phyloP scores from a whole-genome alignment of 2,113 vertebrate genomes.

The Archocentrus centrarchus region DNA sequence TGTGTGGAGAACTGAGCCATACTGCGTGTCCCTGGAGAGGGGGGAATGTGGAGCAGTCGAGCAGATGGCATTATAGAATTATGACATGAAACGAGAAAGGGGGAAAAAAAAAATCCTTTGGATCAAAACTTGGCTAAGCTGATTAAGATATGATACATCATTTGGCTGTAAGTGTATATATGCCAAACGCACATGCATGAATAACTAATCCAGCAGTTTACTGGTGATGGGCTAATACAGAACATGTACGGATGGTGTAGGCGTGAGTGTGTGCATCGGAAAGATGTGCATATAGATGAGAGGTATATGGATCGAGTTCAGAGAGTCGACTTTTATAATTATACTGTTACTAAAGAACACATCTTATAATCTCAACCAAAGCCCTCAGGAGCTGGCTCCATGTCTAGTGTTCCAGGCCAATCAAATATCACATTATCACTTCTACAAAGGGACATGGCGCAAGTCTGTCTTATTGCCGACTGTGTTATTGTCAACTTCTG shows the following conservation, averaged over 20 bases:
- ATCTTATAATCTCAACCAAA: conserved; percentile 28
- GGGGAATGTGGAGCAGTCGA: conserved; percentile 49
- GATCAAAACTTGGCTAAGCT: conserved; percentile 48
- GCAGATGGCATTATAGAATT: conserved; percentile 48
- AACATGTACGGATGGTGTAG: neutral
- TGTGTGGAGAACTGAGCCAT: conserved; percentile 14
- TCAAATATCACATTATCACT: conserved; percentile 8
- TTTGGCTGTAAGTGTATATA: conserved; percentile 40
- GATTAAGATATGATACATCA: conserved; percentile 54
- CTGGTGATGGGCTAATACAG: conserved; percentile 39
- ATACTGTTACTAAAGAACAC: conserved; percentile 25
- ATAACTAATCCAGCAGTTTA: conserved; percentile 27
- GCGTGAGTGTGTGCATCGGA: conserved; percentile 8
- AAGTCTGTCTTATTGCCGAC: neutral
- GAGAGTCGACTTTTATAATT: conserved; percentile 19
- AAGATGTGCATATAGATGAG: neutral
- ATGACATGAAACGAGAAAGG: conserved; percentile 25
- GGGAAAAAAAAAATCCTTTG: conserved; percentile 28
- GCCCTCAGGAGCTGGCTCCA: neutral
- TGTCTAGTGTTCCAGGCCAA: neutral
- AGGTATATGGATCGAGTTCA: conserved; percentile 31
- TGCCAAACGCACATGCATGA: conserved; percentile 18
- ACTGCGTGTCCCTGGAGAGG: neutral
- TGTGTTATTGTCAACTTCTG: neutral
- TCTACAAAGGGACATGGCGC: neutral